Evolutionary conservation across 2,888 invertebrate genomes (phyloP), one percentile per base, ranked within the genome.

Genomic region (Palloptera scutellata): DNA sequence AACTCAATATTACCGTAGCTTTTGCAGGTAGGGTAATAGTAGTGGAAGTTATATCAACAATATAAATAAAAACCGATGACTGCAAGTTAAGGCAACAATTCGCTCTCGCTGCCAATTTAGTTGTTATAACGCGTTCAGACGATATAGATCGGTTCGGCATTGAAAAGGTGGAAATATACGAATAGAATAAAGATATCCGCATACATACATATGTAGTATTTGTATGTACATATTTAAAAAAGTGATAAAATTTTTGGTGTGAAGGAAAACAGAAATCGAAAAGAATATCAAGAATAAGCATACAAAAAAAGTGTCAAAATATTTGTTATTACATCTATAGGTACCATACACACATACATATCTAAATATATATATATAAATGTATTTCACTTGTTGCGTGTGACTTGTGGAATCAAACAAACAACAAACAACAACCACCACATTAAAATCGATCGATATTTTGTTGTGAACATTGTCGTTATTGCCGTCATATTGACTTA

Each of bases 111-210:
- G 55, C 55, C 6, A 59, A 59, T 53, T 30, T 59, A 71, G 71
- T 71, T 64, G 65, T 53, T 67, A 62, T 67, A 62, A 67, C 67
- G 71, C 69, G 62, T 63, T 69, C 67, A 62, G 48, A 40, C 60
- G 52, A 20, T 55, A 60, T 42, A 67, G 62, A 69, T 71, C 71
- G 60, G 40, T 62, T 45, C 52, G 41, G 40, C 11, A n/a, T 15
- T 48, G 12, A 45, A 61, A 61, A 41, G 55, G 61, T 61, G 54
- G 41, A 42, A 52, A 52, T 30, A 30, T n/a, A 30, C 30, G 6
- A 30, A 30, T 30, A 30, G 2, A 30, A 30, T 30, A 30, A 4
- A 30, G 2, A 30, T 30, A 30, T 30, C 30, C 30, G 6, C 6
- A 30, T 30, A 30, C 30, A 30, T 30, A 30, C 30, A 30, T 30